Conservation (phyloP, 2,888 invertebrate species). For the Macroteleia sp. region DNA sequence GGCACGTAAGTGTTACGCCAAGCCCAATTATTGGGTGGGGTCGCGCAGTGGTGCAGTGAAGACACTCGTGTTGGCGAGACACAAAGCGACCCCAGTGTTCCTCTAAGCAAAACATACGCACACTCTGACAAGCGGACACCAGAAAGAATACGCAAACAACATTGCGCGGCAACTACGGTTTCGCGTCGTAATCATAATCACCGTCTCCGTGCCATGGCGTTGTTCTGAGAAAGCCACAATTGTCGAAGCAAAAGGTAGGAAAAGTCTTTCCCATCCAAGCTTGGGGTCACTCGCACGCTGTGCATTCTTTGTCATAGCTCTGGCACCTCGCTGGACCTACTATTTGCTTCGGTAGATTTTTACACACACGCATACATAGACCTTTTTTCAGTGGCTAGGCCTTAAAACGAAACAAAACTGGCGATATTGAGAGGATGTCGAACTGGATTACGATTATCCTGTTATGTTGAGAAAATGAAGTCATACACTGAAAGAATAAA, state of each 20-base stretch:
- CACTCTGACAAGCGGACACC: slow-evolving; percentile 41
- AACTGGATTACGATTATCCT: too few species aligned
- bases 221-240: slow-evolving; percentile 73
- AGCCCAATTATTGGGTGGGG: slow-evolving; percentile 54
- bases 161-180: slow-evolving; percentile 37
- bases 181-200: slow-evolving; percentile 46
- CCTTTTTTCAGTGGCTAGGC: slow-evolving; percentile 43
- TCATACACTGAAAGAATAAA: too few species aligned
- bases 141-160: slow-evolving; percentile 17
- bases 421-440: slow-evolving; percentile 36
- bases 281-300: slow-evolving; percentile 69
- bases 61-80: slow-evolving; percentile 64
- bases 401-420: slow-evolving; percentile 23
- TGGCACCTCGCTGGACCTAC: slow-evolving; percentile 65
- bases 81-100: slow-evolving; percentile 77
- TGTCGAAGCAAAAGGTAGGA: slow-evolving; percentile 72
- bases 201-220: slow-evolving; percentile 73
- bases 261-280: slow-evolving; percentile 73
- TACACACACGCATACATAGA: slow-evolving; percentile 37
- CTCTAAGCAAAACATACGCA: slow-evolving; percentile 52
- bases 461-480: too few species aligned
- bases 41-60: slow-evolving; percentile 57
- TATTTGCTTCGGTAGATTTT: slow-evolving; percentile 64
- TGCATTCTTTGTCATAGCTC: slow-evolving; percentile 64
- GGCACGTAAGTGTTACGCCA: slow-evolving; percentile 55